Conservation (phyloP, 1,140 invertebrate species). For the Holcopasites calliopsidis region DNA sequence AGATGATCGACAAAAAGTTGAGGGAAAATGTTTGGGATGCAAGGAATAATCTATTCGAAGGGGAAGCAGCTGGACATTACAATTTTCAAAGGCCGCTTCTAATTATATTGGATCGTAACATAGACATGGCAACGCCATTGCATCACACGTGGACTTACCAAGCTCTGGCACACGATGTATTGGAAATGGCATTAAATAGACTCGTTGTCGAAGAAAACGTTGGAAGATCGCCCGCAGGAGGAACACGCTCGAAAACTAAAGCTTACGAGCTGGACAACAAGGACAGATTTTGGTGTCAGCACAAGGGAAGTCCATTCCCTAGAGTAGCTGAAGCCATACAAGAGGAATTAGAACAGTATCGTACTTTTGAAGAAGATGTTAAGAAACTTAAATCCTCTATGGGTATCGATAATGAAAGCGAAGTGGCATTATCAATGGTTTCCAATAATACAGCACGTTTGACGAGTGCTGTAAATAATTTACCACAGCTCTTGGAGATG, state of each 20-base stretch:
- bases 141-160: slow-evolving; percentile 99
- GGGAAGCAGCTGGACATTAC: slow-evolving; percentile 88
- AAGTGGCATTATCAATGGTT: slow-evolving; percentile 89
- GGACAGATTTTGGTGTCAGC: slow-evolving; percentile 95
- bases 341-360: slow-evolving; percentile 97
- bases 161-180: slow-evolving; percentile 96
- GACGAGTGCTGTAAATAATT: slow-evolving; percentile 95
- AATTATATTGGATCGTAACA: slow-evolving; percentile 95
- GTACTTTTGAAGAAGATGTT: slow-evolving; percentile 96
- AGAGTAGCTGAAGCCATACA: slow-evolving; percentile 99
- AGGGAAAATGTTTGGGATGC: slow-evolving; percentile 98
- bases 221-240: slow-evolving; percentile 80
- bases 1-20: slow-evolving; percentile 98
- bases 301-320: slow-evolving; percentile 98
- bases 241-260: slow-evolving; percentile 87
- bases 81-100: slow-evolving; percentile 96
- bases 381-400: slow-evolving; percentile 96
- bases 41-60: slow-evolving; percentile 96
- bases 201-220: slow-evolving; percentile 89
- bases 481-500: slow-evolving; percentile 98
- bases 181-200: slow-evolving; percentile 94
- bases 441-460: slow-evolving; percentile 96
- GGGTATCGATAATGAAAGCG: slow-evolving; percentile 90
- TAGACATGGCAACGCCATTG: slow-evolving; percentile 98
- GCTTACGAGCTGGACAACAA: slow-evolving; percentile 94